Base-by-base conservation (phyloP, 1,140 invertebrate genomes). In the Nylanderia fulva region DNA sequence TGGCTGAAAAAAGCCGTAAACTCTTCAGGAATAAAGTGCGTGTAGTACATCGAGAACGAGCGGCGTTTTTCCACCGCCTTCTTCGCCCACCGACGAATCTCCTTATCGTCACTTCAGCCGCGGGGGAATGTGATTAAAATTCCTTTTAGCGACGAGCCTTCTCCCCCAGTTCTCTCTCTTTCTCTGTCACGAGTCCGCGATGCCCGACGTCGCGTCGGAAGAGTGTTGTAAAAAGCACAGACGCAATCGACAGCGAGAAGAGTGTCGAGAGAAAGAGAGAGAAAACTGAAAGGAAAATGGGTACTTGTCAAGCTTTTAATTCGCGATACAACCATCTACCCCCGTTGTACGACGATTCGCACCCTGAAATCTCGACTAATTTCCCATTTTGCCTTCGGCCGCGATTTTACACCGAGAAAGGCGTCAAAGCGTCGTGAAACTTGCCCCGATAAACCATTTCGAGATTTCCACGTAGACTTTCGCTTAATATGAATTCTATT, bases 121-220 rank as follows among this genome's bases (percentile, higher is more conserved):
- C 75, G 85, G 89, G 89, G 91, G 91, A 92, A 93, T 87, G 91
- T 90, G 90, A 93, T 90, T 92, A 92, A 93, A 92, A 93, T 93
- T 90, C 91, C 91, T 92, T 93, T 92, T 88, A 89, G 90, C 90
- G 86, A 91, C 88, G 60, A 83, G 27, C 11, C 11, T n/a, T n/a
- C n/a, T n/a, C n/a, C 24, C n/a, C 39, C 24, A 74, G n/a, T n/a
- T n/a, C n/a, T n/a, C 60, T 48, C 60, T 48, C 18, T 61, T 33
- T 74, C 18, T 85, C 27, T 76, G 86, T 85, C 77, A 87, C 83
- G 63, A 82, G 79, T 88, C 69, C 63, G 75, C 64, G 42, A 24
- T 52, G 63, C 2, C 36, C 60, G 21, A 1, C 74, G 48, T 27
- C 71, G 64, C 71, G 39, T 29, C 60, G 48, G 21, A 39, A 11